A percentile compares a stretch with the other conserved stretches of the same genome.
Evolutionary conservation across 2,888 invertebrate species (phyloP).

Genomic region (Schizaphis graminum): DNA sequence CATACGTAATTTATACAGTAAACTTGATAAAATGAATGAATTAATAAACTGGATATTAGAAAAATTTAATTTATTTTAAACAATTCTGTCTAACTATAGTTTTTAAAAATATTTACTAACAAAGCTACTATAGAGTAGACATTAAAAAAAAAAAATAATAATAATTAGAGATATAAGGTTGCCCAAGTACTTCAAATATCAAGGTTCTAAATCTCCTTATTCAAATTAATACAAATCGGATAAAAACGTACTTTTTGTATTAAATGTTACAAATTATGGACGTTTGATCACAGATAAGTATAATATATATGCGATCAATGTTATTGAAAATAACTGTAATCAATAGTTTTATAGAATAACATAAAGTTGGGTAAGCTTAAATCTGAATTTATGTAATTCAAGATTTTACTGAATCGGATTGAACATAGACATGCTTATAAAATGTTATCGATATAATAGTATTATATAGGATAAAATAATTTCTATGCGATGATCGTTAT

Average conservation of each 20-base stretch:
- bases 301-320: neutral
- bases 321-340: constrained; percentile 2
- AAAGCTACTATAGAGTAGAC: neutral
- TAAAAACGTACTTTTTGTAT: neutral
- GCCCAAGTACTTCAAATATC: neutral
- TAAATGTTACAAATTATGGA: neutral
- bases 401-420: neutral
- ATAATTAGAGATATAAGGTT: neutral
- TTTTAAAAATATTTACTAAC: neutral
- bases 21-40: neutral
- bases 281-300: neutral
- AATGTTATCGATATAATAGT: neutral
- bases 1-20: neutral
- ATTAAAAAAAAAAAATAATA: neutral
- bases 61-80: neutral
- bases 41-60: neutral
- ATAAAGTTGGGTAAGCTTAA: neutral
- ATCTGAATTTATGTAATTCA: neutral
- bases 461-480: neutral
- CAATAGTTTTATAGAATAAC: neutral
- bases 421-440: neutral
- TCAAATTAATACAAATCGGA: neutral
- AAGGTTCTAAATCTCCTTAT: neutral
- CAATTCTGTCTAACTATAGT: neutral
- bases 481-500: neutral